Evolutionary conservation across 2,797 vertebrate genomes (phyloP), one percentile per base, ranked within the genome.

Genomic region (Babyrousa celebensis): DNA sequence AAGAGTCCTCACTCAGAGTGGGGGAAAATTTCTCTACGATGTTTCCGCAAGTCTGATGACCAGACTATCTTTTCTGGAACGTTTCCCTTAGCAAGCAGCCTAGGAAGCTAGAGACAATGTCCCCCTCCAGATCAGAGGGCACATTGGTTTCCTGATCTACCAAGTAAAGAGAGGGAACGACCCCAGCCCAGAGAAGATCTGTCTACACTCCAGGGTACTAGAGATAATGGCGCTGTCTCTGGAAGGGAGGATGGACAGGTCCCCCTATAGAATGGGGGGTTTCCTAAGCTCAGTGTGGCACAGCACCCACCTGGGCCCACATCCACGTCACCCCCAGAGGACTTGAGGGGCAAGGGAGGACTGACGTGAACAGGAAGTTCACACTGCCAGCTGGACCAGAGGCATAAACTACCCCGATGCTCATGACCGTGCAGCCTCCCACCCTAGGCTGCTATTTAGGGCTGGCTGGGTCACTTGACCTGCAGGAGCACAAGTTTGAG

Each of bases 121-220:
- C 21, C 17, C 9, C 36, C 60, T 68, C 20, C 14, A 77, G 62
- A 80, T 62, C 68, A 78, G n/a, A 71, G 78, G 36, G 36, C 12
- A 62, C 16, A 63, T 67, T 85, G 92, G 65, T 71, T 87, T 94
- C 70, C 29, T 32, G 43, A 48, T 63, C n/a, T 75, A n/a, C 25
- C 78, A 0, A 72, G 82, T 32, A 83, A 89, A 86, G 92, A 63
- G 27, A 75, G 56, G 71, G 27, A 85, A 83, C 21, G 48, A 21
- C 32, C 8, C 68, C 56, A 84, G 6, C 29, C 54, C 25, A n/a
- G 43, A 48, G 32, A 63, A 79, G 32, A 83, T 56, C 14, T 89
- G 72, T 85, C 85, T 83, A 36, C 48, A 78, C 36, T 90, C 56
- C 32, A 95, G 77, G 32, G 72, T 72, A 91, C 94, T 85, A 93